phyloP scores from a whole-genome alignment of 2,797 vertebrate genomes.

The Gymnopithys bicolor region DNA sequence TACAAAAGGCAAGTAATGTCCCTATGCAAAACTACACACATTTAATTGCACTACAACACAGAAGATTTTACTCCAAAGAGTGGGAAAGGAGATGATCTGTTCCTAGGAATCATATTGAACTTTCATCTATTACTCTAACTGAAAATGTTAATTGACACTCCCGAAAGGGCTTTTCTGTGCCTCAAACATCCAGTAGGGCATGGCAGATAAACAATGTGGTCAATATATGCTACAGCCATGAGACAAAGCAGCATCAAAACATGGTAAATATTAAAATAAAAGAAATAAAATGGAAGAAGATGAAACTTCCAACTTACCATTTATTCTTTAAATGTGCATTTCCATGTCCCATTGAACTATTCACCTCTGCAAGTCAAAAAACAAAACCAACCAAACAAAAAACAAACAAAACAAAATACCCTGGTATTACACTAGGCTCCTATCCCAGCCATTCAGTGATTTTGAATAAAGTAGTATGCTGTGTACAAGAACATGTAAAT shows the following conservation, averaged over 20 bases:
- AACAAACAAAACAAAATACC: too few species aligned
- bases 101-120: background rate
- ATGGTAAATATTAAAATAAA: background rate
- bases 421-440: background rate
- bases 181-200: background rate
- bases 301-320: background rate
- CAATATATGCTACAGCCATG: background rate
- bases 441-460: background rate
- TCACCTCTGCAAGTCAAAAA: background rate
- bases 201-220: background rate
- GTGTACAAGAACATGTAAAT: background rate
- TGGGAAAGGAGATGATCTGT: background rate
- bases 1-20: background rate
- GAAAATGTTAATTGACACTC: background rate
- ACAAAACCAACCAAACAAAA: too few species aligned
- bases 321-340: background rate
- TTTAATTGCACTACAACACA: background rate
- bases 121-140: background rate
- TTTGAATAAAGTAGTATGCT: background rate
- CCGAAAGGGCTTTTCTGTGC: background rate
- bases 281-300: rapidly evolving
- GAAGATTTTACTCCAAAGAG: background rate
- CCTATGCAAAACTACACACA: background rate
- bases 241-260: background rate
- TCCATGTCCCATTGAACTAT: background rate